phyloP scores from a whole-genome alignment of 2,888 invertebrate genomes.

The Gibbula magus region DNA sequence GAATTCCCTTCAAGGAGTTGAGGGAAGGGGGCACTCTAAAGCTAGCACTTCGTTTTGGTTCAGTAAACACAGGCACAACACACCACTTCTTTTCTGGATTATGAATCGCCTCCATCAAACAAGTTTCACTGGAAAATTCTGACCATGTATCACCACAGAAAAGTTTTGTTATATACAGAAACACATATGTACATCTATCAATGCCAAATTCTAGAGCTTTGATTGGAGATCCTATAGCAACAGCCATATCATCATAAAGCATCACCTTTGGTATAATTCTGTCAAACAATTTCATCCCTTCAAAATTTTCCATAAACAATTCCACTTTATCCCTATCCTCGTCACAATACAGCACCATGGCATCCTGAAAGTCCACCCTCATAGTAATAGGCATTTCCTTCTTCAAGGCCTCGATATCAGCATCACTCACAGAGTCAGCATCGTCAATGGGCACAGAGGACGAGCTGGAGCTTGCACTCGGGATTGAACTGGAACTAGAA shows the following conservation, averaged over 20 bases:
- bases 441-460: neutral
- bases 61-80: conserved; percentile 64
- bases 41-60: conserved; percentile 40
- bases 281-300: conserved; percentile 35
- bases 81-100: conserved; percentile 60
- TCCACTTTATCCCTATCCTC: conserved; percentile 45
- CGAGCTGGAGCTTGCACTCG: neutral
- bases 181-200: conserved; percentile 60
- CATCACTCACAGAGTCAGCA: neutral
- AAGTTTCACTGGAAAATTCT: conserved; percentile 57
- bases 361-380: conserved; percentile 54
- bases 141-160: conserved; percentile 60
- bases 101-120: conserved; percentile 61
- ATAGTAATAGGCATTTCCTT: conserved; percentile 47
- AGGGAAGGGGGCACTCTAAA: conserved; percentile 58
- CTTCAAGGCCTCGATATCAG: conserved; percentile 29
- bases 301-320: conserved; percentile 48
- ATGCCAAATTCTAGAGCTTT: conserved; percentile 47
- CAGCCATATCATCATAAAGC: conserved; percentile 48
- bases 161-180: conserved; percentile 56
- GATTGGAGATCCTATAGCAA: conserved; percentile 34
- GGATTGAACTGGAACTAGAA: neutral
- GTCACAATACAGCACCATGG: conserved; percentile 58
- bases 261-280: conserved; percentile 42
- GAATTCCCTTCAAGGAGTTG: conserved; percentile 61